Percentiles rank a stretch among this genome's conserved stretches.
Evolutionary conservation across 2,797 vertebrate genomes (phyloP).

Genomic region (Sardinella longiceps): DNA sequence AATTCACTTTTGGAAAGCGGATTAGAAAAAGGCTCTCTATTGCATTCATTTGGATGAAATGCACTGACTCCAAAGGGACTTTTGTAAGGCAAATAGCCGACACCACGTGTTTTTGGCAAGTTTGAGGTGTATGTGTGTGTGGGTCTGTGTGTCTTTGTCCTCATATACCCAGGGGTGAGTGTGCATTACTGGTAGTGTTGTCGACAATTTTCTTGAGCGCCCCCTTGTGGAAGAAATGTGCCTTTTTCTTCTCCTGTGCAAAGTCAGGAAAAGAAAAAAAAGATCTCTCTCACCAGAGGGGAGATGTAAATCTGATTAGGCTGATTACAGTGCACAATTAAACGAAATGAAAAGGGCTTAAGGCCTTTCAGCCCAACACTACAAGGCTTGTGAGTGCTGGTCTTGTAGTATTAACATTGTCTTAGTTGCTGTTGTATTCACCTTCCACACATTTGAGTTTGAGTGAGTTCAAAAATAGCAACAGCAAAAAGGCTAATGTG

Average conservation of each 20-base stretch:
- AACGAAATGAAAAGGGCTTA: conserved; percentile 63
- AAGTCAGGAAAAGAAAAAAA: background rate
- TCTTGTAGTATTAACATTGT: conserved; percentile 47
- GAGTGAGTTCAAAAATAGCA: background rate
- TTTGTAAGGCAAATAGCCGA: background rate
- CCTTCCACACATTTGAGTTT: background rate
- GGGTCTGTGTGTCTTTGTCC: conserved; percentile 19
- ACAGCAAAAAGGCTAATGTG: background rate
- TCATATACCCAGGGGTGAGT: background rate
- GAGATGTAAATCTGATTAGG: conserved; percentile 59
- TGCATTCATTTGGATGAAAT: background rate
- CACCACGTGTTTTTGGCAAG: background rate
- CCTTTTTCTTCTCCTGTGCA: background rate
- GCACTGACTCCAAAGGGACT: no score
- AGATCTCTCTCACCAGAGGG: conserved; percentile 45
- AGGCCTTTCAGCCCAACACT: conserved; percentile 58
- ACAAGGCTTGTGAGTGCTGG: conserved; percentile 41
- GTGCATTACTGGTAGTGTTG: background rate
- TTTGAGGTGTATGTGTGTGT: background rate
- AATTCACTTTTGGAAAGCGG: background rate
- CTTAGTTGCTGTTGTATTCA: conserved; percentile 42
- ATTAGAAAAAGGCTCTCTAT: background rate
- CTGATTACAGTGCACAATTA: conserved; percentile 67
- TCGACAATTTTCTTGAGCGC: conserved; percentile 33
- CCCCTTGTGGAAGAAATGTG: conserved; percentile 69